Evolutionary conservation across 2,797 vertebrate species (phyloP).

Genomic region (Protosalanx chinensis): DNA sequence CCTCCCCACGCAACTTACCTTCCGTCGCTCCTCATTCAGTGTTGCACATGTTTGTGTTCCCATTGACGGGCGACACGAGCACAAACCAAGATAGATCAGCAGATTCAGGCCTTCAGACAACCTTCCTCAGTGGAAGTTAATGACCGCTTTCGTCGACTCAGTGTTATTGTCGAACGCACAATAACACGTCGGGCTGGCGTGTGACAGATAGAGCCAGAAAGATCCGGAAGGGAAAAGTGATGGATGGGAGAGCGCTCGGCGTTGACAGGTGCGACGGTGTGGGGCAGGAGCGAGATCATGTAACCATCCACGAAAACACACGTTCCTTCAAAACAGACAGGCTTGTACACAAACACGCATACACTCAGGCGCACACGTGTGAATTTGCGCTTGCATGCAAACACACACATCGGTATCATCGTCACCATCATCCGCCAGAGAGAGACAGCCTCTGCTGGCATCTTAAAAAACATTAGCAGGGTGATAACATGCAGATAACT

Average conservation of each 20-base stretch:
- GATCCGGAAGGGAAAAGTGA: constrained; percentile 25
- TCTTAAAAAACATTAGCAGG: background rate
- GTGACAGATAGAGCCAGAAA: constrained; percentile 49
- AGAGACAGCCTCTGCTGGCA: background rate
- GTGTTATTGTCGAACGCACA: constrained; percentile 39
- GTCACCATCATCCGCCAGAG: background rate
- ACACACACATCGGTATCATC: no score
- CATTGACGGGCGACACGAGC: constrained; percentile 10
- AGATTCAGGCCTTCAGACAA: constrained; percentile 48
- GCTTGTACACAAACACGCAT: background rate
- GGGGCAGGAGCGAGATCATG: no score
- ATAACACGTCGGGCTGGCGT: constrained; percentile 56
- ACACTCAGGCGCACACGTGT: background rate
- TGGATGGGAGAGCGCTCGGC: constrained; percentile 60
- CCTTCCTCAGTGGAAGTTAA: constrained; percentile 57
- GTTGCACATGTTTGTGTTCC: constrained; percentile 39
- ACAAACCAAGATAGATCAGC: constrained; percentile 58
- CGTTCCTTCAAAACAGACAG: background rate
- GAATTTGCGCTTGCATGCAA: no score
- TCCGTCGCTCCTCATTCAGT: no score
- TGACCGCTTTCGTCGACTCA: constrained; percentile 53
- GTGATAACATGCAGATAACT: background rate
- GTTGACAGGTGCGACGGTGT: constrained; percentile 41
- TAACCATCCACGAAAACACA: no score
- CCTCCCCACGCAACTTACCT: no score